Evolutionary conservation across 2,797 vertebrate genomes (phyloP), one percentile per base, ranked within the genome.

Genomic region (Coregonus sp.): DNA sequence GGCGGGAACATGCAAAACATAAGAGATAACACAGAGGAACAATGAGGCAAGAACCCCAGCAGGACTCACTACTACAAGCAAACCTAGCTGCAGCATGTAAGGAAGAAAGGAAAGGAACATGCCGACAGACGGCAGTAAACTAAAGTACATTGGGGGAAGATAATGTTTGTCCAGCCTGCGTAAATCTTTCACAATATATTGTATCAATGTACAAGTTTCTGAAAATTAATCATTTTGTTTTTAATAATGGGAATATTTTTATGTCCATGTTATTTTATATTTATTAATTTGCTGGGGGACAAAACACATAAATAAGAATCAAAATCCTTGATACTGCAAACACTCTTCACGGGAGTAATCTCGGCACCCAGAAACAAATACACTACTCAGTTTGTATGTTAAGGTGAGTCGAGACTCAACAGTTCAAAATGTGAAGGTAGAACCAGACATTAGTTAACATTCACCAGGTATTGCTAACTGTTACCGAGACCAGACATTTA

Each of bases 11-110:
- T 77, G 84, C 80, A 33, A 78, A 78, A 82, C 68, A 20, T 73
- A 61, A 0, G 20, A 86, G 89, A 89, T 90, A 92, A 90, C 75
- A 68, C 81, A 1, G 74, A 81, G 75, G 81, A 86, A 92, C 85
- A 91, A 90, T 88, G 79, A 72, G 81, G 77, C 51, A 33, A 80
- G 84, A 88, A 85, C 83, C 88, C 88, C 85, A 80, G 29, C 81
- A 90, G 86, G 81, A 80, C 82, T 78, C 52, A 73, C 52, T 73
- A 47, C 9, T 65, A 75, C 56, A 71, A 84, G 86, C 74, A 75
- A 77, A 70, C 78, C 85, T 47, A 47, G 40, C 40, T 80, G 83
- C 86, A 89, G 87, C 85, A 85, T 83, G 81, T 84, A 80, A 80
- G 59, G 59, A 25, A 63, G 20, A 9, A 61, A 63, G 59, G 2